These are phyloP conservation scores for Halocynthia aurantium DNA, from an alignment of 23 tunicate species.

Conservation along the genomic window DNA sequence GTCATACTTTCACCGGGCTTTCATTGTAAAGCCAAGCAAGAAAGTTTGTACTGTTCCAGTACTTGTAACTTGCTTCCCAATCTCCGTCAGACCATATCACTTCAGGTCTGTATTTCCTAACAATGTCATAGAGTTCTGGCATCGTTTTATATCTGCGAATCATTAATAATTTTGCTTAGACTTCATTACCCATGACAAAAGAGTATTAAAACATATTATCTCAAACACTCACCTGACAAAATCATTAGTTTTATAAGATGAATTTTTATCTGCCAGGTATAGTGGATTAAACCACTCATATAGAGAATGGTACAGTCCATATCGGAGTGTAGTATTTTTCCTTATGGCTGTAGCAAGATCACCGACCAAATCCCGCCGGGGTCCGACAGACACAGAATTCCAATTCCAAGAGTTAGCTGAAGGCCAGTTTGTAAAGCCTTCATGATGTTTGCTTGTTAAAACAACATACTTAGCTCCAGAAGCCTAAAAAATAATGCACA, in stretches of 20 bases:
- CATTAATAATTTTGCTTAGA: not conserved
- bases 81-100: conserved; percentile 78
- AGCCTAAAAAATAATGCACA: not conserved
- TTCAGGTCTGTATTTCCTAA: conserved; percentile 75
- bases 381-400: conserved; percentile 78
- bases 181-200: too few species aligned
- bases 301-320: conserved; percentile 77
- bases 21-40: conserved; percentile 85
- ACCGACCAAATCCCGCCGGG: conserved; percentile 77
- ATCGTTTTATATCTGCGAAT: conserved; percentile 31
- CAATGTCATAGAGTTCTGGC: conserved; percentile 82
- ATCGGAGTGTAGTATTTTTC: conserved; percentile 37
- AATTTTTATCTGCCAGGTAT: conserved; percentile 13
- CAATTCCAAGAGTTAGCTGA: conserved; percentile 63
- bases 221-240: conserved; percentile 11
- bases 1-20: conserved; percentile 75
- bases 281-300: conserved; percentile 87
- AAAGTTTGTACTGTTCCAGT: conserved; percentile 75
- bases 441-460: conserved; percentile 87
- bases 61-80: conserved; percentile 46
- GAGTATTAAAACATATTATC: not conserved
- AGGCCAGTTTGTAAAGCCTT: conserved; percentile 90
- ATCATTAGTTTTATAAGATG: not conserved
- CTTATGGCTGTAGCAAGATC: conserved; percentile 62
- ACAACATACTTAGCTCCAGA: conserved; percentile 87